Evolutionary conservation across 2,113 vertebrate genomes (phyloP).

Genomic region (Aptenodytes forsteri): DNA sequence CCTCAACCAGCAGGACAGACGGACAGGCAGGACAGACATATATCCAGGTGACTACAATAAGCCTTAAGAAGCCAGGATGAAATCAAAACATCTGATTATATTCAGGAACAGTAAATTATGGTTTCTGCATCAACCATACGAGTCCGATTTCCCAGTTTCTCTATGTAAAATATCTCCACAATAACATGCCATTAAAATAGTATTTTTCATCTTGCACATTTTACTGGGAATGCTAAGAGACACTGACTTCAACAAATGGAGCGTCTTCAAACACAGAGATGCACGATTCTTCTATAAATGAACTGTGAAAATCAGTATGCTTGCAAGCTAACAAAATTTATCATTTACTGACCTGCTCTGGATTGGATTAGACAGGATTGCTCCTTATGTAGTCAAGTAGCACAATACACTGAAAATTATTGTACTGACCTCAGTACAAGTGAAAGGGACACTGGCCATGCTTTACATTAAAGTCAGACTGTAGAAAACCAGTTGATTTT

Average conservation of each 20-base stretch:
- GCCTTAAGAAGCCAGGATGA: neutral
- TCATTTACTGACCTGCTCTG: conserved; percentile 35
- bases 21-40: neutral
- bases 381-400: conserved; percentile 44
- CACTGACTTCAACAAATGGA: neutral
- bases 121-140: fast-evolving
- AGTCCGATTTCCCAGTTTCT: neutral
- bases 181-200: neutral
- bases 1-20: neutral
- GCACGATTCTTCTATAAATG: conserved; percentile 16
- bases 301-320: conserved; percentile 35
- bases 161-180: neutral
- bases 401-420: neutral
- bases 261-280: neutral
- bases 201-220: neutral
- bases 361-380: conserved; percentile 25
- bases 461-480: conserved; percentile 4
- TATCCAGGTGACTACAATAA: neutral
- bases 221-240: neutral
- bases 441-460: neutral
- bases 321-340: conserved; percentile 51
- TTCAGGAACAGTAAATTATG: neutral
- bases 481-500: conserved; percentile 17
- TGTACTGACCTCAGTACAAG: conserved; percentile 6
- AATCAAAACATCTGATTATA: neutral